Percentiles rank a stretch among this genome's conserved stretches.
Conservation (phyloP, 2,888 invertebrate genomes). For the Sipha maydis region DNA sequence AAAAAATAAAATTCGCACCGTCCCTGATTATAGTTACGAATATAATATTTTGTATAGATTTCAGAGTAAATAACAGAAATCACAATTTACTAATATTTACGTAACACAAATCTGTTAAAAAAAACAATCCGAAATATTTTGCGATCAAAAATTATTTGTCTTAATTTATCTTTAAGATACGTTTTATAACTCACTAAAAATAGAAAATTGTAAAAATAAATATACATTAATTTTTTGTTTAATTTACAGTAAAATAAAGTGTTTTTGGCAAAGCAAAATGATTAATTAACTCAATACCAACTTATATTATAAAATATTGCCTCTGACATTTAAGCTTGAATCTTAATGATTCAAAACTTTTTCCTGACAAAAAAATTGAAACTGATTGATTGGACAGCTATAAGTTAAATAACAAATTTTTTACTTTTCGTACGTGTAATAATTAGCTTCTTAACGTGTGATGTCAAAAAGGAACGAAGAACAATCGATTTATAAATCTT, state of each 20-base stretch:
- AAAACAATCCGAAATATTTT: too few species aligned
- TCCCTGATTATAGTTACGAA: too few species aligned
- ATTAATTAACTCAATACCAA: conserved; percentile 52
- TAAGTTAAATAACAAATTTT: background rate
- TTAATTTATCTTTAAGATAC: too few species aligned
- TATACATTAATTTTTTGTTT: conserved; percentile 25
- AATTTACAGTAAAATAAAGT: conserved; percentile 11
- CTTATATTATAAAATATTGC: conserved; percentile 28
- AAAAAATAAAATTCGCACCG: too few species aligned
- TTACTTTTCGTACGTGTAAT: background rate
- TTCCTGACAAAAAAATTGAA: conserved; percentile 35
- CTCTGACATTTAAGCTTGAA: conserved; percentile 30
- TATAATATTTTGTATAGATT: too few species aligned
- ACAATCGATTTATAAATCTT: background rate
- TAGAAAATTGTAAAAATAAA: conserved; percentile 25
- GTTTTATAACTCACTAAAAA: background rate
- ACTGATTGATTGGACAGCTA: conserved; percentile 26
- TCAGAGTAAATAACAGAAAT: too few species aligned
- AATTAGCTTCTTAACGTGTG: background rate
- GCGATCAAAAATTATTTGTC: too few species aligned
- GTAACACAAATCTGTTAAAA: too few species aligned
- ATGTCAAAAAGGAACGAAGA: background rate
- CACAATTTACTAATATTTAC: too few species aligned
- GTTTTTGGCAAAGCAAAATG: conserved; percentile 47
- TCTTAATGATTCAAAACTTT: conserved; percentile 55